Conservation (phyloP, 1,140 invertebrate genomes). For the Ceratina calcarata region DNA sequence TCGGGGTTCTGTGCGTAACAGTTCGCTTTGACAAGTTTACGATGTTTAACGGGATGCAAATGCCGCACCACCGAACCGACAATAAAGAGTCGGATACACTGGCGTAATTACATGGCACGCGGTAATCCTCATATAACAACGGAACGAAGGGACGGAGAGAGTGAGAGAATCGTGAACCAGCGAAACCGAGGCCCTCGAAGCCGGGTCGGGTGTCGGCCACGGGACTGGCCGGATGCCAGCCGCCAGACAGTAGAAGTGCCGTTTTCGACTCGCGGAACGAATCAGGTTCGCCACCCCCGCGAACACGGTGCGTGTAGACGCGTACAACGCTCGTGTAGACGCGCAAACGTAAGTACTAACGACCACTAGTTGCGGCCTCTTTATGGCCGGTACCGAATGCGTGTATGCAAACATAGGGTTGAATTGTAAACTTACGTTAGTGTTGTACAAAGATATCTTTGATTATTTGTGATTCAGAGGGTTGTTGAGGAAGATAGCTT, state of each 20-base stretch:
- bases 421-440: neutral
- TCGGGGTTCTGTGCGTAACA: conserved; percentile 46
- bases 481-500: neutral
- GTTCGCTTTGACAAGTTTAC: conserved; percentile 63
- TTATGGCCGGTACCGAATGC: conserved; percentile 14
- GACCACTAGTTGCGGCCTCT: conserved; percentile 62
- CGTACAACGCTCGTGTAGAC: neutral
- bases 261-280: conserved; percentile 48
- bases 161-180: neutral
- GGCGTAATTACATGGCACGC: conserved; percentile 64
- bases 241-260: conserved; percentile 48
- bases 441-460: neutral
- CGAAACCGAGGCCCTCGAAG: conserved; percentile 15
- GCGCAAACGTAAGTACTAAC: conserved; percentile 47
- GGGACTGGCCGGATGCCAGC: conserved; percentile 65
- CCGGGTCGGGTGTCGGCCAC: conserved; percentile 34
- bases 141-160: neutral
- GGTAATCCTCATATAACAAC: conserved; percentile 66
- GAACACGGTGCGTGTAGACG: conserved; percentile 42
- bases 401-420: neutral
- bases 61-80: conserved; percentile 45
- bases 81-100: conserved; percentile 66
- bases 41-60: conserved; percentile 67
- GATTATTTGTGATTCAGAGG: neutral
- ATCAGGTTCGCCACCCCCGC: conserved; percentile 21